Base-by-base conservation (phyloP, 1,140 invertebrate species). In the Drosophila subobscura region DNA sequence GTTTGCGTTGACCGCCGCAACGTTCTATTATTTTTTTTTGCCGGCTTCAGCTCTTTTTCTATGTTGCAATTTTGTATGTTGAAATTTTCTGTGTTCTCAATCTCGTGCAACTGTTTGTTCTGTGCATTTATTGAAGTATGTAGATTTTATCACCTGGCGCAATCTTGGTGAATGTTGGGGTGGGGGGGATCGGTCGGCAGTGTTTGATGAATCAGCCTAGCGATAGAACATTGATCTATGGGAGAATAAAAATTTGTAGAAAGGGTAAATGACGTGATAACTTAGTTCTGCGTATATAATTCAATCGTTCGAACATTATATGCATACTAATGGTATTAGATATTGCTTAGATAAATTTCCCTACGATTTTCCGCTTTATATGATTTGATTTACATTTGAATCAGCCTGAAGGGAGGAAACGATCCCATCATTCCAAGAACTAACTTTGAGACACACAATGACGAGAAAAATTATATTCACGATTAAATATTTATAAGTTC, bases 1-100 rank as follows among this genome's bases (percentile, higher is more conserved):
- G 29, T 20, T 67, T 40, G 5, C 25, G 20, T 51, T 65, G 63
- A 70, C 70, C 59, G 44, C 47, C 51, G 25, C 46, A 81, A 81
- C 68, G 73, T 77, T 66, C 51, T 64, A 51, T 67, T 75, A 27
- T 27, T 47, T 45, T 56, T 47, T 20, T 46, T 60, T 29, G 42
- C 33, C 20, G 46, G 54, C 54, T 71, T 49, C n/a, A 46, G 46
- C 27, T 22, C 7, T 33, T 46, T 67, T 61, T 53, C 27, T 54
- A 51, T 55, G 4, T 41, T 57, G 52, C 46, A 58, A 57, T 52
- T 55, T 37, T 2, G 66, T 44, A 44, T 52, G 27, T 49, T 16
- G 20, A 10, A 52, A 59, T 25, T 45, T 52, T 44, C 29, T 29
- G 14, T 63, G 51, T 47, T 22, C 46, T 27, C 45, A 60, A 64